Evolutionary conservation across 2,797 vertebrate species (phyloP).

Genomic region (Nyctibius grandis): DNA sequence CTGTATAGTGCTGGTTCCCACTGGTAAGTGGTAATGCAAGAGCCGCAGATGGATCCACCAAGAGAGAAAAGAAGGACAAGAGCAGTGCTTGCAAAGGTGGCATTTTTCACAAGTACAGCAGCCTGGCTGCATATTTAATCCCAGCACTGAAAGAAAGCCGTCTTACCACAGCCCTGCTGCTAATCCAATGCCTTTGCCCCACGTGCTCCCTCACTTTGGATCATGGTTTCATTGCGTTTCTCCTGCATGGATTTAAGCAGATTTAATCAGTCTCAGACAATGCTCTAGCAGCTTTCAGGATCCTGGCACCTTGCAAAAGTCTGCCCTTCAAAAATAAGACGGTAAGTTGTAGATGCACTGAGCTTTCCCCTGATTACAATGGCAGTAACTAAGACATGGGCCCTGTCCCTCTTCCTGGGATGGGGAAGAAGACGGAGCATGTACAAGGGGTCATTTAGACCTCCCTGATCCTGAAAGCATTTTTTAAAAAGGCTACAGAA

Average conservation of each 20-base stretch:
- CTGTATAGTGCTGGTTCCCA: not conserved
- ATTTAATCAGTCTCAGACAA: not conserved
- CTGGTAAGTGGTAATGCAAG: not conserved
- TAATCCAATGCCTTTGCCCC: not conserved
- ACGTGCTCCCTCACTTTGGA: not conserved
- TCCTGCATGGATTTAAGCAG: not conserved
- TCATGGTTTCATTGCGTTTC: not conserved
- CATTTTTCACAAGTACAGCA: not conserved
- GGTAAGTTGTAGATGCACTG: not conserved
- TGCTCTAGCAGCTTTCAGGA: not conserved
- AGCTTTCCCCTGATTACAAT: not conserved
- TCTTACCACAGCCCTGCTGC: not conserved
- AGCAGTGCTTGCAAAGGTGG: not conserved
- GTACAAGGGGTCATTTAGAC: not conserved
- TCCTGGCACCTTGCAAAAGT: not conserved
- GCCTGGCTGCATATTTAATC: not conserved
- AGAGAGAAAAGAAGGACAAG: not conserved
- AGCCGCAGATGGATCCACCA: not conserved
- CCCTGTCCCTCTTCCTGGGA: not conserved
- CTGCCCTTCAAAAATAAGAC: not conserved
- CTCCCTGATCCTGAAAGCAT: not conserved
- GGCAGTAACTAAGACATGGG: not conserved
- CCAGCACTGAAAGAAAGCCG: not conserved
- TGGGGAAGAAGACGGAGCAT: accelerated
- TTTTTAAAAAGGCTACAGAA: not conserved